Evolutionary conservation across 2,888 invertebrate genomes (phyloP), one percentile per base, ranked within the genome.

Genomic region (Magallana nippona): DNA sequence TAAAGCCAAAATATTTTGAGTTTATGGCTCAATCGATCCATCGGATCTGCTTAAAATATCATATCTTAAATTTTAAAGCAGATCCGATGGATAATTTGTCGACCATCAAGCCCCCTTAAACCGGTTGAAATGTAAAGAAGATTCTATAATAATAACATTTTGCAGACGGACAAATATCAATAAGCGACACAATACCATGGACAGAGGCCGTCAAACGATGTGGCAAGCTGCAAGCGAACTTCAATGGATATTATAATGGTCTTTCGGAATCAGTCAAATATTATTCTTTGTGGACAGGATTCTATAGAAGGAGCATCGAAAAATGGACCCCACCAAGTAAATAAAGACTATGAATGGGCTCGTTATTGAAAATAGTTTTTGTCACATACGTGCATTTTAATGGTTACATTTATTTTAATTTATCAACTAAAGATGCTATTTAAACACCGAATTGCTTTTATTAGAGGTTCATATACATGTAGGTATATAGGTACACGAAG

Each of bases 151-250:
- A n/a, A n/a, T n/a, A 17, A n/a, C 2, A 17, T 27, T 15, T 71
- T 71, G 10, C 15, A 71, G 71, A 71, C 27, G 71, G 71, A 19
- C 71, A 71, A 13, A 22, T 27, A 71, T 71, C 27, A 3, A 44
- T 5, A 27, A 10, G 27, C 22, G 22, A 3, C 22, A 15, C 22
- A 15, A 15, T 71, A 15, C 15, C 71, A 22, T 71, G 71, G 71
- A 71, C 71, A 2, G 71, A 71, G 11, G 71, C 71, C 15, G 71
- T 71, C 71, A 71, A 71, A 27, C 71, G 27, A 13, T 71, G 71
- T 71, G 71, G 71, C 32, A 71, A 22, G 15, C 15, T 71, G 32
- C 22, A 71, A 13, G 15, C 71, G 19, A 32, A 71, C 13, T 15
- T 71, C 13, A 71, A 27, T 71, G 71, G 71, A 15, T 27, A 71